A percentile compares a stretch with the other conserved stretches of the same genome.
Conservation (phyloP, 2,113 vertebrate species). For the Passer montanus region DNA sequence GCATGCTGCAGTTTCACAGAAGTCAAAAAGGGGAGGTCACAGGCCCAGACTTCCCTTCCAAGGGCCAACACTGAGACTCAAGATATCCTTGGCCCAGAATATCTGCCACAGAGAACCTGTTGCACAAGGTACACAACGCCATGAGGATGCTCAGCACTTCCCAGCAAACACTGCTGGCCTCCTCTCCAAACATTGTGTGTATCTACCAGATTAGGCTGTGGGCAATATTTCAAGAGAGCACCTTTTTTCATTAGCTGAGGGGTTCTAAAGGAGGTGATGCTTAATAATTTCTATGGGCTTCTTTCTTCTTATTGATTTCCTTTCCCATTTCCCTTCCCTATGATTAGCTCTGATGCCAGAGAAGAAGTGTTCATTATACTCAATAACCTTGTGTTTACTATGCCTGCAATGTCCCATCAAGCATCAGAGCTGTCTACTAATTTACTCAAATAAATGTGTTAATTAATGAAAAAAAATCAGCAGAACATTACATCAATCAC, state of each 20-base stretch:
- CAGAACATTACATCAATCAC: neutral
- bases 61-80: neutral
- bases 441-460: neutral
- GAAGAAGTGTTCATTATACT: neutral
- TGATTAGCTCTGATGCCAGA: neutral
- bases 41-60: neutral
- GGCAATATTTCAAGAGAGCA: neutral
- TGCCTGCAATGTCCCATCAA: neutral
- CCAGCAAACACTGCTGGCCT: neutral
- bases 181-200: neutral
- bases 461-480: neutral
- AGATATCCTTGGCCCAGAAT: neutral
- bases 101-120: neutral
- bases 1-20: neutral
- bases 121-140: fast-evolving
- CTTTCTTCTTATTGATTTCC: neutral
- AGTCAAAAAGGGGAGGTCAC: neutral
- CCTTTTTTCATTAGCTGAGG: neutral
- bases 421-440: neutral
- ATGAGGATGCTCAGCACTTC: neutral
- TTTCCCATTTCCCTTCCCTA: neutral
- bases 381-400: neutral
- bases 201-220: neutral
- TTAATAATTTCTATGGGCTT: neutral
- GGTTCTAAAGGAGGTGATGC: neutral